A percentile compares a stretch with the other conserved stretches of the same genome.
Conservation (phyloP, 2,113 vertebrate species). For the Mormyrus lacerda region DNA sequence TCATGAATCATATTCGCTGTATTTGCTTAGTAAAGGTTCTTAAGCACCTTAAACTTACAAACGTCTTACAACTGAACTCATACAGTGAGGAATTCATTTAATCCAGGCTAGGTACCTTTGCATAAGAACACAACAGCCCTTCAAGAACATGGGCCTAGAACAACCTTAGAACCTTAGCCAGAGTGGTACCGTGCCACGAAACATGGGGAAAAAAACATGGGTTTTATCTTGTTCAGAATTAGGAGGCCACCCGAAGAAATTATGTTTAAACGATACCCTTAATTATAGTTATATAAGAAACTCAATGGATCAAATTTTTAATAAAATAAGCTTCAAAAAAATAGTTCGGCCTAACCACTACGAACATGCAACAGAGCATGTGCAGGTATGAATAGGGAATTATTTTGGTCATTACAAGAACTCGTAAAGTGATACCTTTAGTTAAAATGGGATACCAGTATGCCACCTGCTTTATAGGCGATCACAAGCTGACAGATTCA, state of each 20-base stretch:
- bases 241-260: neutral
- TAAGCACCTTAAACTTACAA: neutral
- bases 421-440: neutral
- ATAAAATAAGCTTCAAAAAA: neutral
- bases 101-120: neutral
- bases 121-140: neutral
- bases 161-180: neutral
- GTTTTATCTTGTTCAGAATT: neutral
- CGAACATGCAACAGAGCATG: neutral
- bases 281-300: neutral
- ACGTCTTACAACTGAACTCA: neutral
- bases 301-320: neutral
- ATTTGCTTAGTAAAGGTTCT: neutral
- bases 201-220: neutral
- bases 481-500: neutral
- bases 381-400: neutral
- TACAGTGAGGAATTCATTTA: neutral
- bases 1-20: neutral
- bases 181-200: neutral
- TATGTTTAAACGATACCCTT: neutral
- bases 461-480: neutral
- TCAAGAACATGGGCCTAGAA: neutral
- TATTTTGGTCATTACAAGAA: neutral
- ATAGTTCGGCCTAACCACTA: neutral
- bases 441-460: neutral